Percentiles rank a stretch among this genome's conserved stretches.
Conservation (phyloP, 1,140 invertebrate species). For the Cheumatopsyche charites region DNA sequence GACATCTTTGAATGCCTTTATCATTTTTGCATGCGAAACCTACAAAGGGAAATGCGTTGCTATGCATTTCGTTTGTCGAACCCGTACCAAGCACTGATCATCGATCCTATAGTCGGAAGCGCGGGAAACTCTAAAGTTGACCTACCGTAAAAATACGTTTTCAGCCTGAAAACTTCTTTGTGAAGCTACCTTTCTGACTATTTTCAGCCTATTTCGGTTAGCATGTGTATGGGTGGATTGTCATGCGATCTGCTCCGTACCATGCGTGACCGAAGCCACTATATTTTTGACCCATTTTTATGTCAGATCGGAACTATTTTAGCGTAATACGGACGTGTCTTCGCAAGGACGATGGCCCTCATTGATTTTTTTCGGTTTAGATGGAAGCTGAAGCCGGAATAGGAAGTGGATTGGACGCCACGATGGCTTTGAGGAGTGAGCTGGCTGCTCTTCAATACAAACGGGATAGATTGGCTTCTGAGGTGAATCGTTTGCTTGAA, state of each 20-base stretch:
- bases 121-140: constrained; percentile 45
- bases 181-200: constrained; percentile 7
- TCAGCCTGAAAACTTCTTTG: background rate
- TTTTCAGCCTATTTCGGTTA: background rate
- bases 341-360: background rate
- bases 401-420: constrained; percentile 67
- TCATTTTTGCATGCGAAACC: constrained; percentile 18
- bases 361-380: constrained; percentile 51
- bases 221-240: background rate
- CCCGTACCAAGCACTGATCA: constrained; percentile 48
- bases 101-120: constrained; percentile 33
- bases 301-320: background rate
- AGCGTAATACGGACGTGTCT: background rate
- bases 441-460: constrained; percentile 81
- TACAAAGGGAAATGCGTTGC: constrained; percentile 29
- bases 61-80: constrained; percentile 30
- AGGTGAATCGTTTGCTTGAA: constrained; percentile 59
- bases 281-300: constrained; percentile 36
- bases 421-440: constrained; percentile 77
- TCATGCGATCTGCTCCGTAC: constrained; percentile 32
- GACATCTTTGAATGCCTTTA: background rate
- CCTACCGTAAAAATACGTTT: background rate
- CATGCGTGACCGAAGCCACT: constrained; percentile 38
- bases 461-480: constrained; percentile 75
- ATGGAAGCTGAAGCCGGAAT: constrained; percentile 57